Conservation (phyloP, 2,888 invertebrate genomes). For the Galerucella nymphaeae region DNA sequence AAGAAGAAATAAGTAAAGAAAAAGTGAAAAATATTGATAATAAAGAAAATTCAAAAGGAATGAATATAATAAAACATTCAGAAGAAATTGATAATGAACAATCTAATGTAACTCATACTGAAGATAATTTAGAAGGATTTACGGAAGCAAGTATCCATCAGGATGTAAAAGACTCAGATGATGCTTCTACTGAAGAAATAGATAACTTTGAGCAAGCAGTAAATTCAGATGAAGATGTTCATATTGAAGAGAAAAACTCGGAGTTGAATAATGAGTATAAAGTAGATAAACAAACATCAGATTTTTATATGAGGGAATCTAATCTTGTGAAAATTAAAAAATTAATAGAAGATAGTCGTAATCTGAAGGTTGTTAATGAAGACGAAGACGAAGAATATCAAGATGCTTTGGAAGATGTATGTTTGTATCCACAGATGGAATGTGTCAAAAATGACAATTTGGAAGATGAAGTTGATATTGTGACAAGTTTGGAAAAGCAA, state of each 20-base stretch:
- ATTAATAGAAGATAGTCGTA: not conserved
- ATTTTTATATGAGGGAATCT: not conserved
- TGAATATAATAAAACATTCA: not conserved
- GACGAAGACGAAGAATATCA: slow-evolving; percentile 17
- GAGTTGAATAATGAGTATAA: slow-evolving; percentile 1
- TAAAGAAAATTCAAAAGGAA: not conserved
- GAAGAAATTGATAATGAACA: not conserved
- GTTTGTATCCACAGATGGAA: not conserved
- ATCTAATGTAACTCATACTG: not conserved
- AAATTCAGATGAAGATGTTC: not conserved
- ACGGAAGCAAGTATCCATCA: not conserved
- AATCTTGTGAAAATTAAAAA: not conserved
- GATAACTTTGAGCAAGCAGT: not conserved
- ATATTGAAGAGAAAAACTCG: slow-evolving; percentile 8
- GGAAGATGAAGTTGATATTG: slow-evolving; percentile 6
- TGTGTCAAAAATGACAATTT: not conserved
- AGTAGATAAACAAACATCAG: not conserved
- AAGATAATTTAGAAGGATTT: not conserved
- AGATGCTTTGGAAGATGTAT: slow-evolving; percentile 1
- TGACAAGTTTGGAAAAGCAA: slow-evolving; percentile 1
- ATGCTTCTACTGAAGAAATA: not conserved
- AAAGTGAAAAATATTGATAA: not conserved
- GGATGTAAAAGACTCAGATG: not conserved
- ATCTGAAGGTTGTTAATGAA: not conserved
- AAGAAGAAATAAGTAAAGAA: not conserved